Evolutionary conservation across 2,797 vertebrate species (phyloP), one percentile per base, ranked within the genome.

Genomic region (Sitta carolinensis): DNA sequence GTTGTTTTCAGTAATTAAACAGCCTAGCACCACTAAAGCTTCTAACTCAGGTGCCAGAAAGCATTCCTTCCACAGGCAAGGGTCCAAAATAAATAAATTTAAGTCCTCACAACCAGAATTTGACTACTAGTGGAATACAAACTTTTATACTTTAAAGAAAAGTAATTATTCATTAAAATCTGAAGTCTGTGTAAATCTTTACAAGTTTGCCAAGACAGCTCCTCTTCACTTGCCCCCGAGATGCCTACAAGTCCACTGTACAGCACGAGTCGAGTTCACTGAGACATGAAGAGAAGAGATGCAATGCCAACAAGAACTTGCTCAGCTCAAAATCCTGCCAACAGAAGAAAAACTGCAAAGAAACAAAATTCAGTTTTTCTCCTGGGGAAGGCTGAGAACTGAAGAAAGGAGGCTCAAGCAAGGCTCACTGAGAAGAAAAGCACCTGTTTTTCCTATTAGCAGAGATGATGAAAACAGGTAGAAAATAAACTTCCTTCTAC

Each of bases 1-100:
- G 25, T 36, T 90, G 74, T 83, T 90, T 87, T 66, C n/a, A 47
- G 81, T 87, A 83, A 82, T 89, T 93, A 94, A 95, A 69, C 61
- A 87, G 72, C 12, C 70, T 67, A 93, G 52, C 57, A 89, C 45
- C 10, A 2, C 42, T 55, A 57, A 45, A 85, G 47, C 43, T 62
- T 88, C 38, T 68, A 78, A 78, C 21, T 58, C 64, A 59, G n/a
- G 74, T 13, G 34, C 55, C 83, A 93, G 48, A 69, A 84, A 40
- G 6, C 69, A 75, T 69, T 85, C 74, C 45, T 66, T 88, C 55
- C 38, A 40, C 15, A 66, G 62, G n/a, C n/a, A 94, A 86, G 27
- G 6, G 38, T 75, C 62, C 20, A 83, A 80, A 84, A 26, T 16
- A 72, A 36, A 40, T 34, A 27, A 42, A 59, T 13, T 55, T 32